phyloP scores from a whole-genome alignment of 1,140 invertebrate species.

The Drosophila tristis region DNA sequence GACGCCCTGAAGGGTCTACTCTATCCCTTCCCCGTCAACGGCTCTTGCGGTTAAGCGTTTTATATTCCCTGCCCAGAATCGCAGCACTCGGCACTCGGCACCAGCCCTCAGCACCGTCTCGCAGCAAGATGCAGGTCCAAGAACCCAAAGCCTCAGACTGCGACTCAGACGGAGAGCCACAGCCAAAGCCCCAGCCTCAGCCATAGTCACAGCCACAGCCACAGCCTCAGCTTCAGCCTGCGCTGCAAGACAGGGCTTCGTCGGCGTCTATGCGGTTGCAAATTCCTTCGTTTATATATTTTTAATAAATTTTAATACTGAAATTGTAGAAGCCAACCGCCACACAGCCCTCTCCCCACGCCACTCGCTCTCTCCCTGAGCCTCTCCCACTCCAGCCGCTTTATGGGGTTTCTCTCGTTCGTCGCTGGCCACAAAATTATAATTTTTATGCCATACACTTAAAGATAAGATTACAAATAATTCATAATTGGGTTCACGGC shows the following conservation, averaged over 20 bases:
- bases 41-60: conserved; percentile 66
- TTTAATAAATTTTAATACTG: conserved; percentile 81
- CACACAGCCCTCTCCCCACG: neutral
- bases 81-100: conserved; percentile 19
- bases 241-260: conserved; percentile 20
- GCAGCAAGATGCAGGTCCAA: conserved; percentile 28
- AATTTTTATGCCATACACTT: conserved; percentile 77
- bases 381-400: neutral
- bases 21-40: neutral
- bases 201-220: conserved; percentile 1
- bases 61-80: conserved; percentile 55
- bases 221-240: conserved; percentile 32
- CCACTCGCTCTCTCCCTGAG: neutral
- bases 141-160: conserved; percentile 2
- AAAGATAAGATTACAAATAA: conserved; percentile 78
- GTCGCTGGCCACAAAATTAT: conserved; percentile 60
- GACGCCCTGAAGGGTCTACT: conserved; percentile 33
- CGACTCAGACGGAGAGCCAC: neutral
- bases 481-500: conserved; percentile 73
- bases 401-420: conserved; percentile 64
- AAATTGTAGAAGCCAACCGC: conserved; percentile 65
- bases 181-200: conserved; percentile 22
- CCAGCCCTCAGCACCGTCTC: conserved; percentile 19
- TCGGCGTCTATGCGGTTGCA: conserved; percentile 43
- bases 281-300: conserved; percentile 73